These are phyloP conservation scores for Lochmaea capreae DNA, from an alignment of 2,888 invertebrate species.

Conservation along the genomic window DNA sequence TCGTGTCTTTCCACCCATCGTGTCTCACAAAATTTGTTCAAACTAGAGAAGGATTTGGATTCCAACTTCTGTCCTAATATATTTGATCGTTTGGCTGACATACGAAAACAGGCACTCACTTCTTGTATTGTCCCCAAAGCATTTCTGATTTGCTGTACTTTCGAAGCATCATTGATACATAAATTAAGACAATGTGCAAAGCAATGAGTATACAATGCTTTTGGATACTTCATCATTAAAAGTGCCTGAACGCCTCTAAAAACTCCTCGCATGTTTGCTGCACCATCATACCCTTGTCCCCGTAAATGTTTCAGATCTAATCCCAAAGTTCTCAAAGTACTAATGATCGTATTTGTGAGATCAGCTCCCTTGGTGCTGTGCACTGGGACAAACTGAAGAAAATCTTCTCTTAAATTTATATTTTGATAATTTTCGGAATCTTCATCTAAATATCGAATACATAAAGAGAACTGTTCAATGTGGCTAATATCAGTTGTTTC, in stretches of 20 bases:
- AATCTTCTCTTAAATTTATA: conserved; percentile 9
- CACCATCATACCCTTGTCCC: conserved; percentile 21
- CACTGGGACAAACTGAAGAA: conserved; percentile 19
- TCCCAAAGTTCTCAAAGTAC: conserved; percentile 13
- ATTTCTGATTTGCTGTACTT: too few species aligned
- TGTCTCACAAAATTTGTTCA: too few species aligned
- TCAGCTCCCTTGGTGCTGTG: conserved; percentile 2
- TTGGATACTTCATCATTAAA: background rate
- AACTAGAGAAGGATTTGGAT: too few species aligned
- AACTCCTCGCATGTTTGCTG: conserved; percentile 18
- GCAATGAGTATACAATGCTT: conserved; percentile 14
- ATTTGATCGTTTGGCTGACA: too few species aligned
- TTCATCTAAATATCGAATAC: conserved; percentile 15
- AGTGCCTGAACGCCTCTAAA: conserved; percentile 20
- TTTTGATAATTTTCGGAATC: background rate
- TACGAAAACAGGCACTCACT: too few species aligned
- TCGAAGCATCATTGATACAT: too few species aligned
- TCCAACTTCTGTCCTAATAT: too few species aligned
- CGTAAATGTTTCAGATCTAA: conserved; percentile 10
- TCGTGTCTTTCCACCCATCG: too few species aligned
- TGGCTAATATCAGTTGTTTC: conserved; percentile 28
- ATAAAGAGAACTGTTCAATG: conserved; percentile 20
- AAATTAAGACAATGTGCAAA: background rate
- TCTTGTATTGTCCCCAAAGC: too few species aligned
- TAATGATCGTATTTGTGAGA: conserved; percentile 10